Evolutionary conservation across 2,113 vertebrate genomes (phyloP), one percentile per base, ranked within the genome.

Genomic region (Zonotrichia leucophrys): DNA sequence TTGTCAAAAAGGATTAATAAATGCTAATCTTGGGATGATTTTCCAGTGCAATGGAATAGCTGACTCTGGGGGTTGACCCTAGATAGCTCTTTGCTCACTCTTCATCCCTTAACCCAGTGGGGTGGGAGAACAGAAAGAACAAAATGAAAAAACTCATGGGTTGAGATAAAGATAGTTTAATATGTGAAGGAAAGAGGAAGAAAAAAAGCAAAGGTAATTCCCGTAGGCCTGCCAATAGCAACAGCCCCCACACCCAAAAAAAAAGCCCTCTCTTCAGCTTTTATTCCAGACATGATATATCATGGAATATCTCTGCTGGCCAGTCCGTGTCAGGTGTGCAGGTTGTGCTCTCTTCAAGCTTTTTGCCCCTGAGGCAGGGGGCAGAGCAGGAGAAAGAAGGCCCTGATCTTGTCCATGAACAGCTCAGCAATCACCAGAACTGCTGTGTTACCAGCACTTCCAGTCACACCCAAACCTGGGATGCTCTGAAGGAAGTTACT

Each of bases 1-100:
- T 64, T 95, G 52, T 84, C 68, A 44, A 18, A 92, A 95, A 95
- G 79, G 12, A 73, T 63, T 92, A 97, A 95, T 97, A 66, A 94
- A 63, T 69, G 35, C 79, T 72, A 20, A 60, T 58, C 75, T 93
- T 89, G 86, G 59, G 49, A 60, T 72, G 35, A 68, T 94, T 28
- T 91, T 89, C 56, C 12, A 72, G 8, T 79, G 47, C 53, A 79
- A 0, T 82, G 56, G 56, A 90, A 33, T 13, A 46, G 25, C 23
- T 63, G 42, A 62, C 15, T 44, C 15, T 4, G 37, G 25, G 15
- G 2, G 4, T 42, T 92, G 30, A 59, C 23, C 20, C 20, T 47
- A 4, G 7, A 44, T 33, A 66, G 18, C 46, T 13, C 31, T 74
- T 84, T 33, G 11, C 24, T 95, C 3, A 5, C 12, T 72, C 24